Evolutionary conservation across 2,888 invertebrate genomes (phyloP).

Genomic region (Enchytraeus crypticus): DNA sequence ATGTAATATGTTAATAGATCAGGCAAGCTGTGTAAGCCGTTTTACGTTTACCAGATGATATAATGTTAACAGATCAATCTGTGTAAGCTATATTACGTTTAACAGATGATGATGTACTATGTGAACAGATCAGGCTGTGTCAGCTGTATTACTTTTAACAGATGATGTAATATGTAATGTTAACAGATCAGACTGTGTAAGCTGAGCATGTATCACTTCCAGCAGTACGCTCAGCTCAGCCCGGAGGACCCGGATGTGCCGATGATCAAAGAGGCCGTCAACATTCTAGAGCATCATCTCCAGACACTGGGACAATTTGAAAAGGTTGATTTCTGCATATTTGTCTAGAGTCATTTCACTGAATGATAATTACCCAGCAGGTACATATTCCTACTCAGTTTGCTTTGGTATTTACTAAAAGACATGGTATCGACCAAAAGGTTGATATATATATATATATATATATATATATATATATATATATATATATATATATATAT

Average conservation of each 20-base stretch:
- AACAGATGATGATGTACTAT: background rate
- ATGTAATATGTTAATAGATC: background rate
- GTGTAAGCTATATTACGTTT: too few species aligned
- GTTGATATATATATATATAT: too few species aligned
- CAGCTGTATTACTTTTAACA: background rate
- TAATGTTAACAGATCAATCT: too few species aligned
- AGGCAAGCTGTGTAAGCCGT: constrained; percentile 22
- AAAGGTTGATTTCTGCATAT: constrained; percentile 7
- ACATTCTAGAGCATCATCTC: constrained; percentile 18
- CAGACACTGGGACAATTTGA: constrained; percentile 13
- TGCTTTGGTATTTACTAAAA: too few species aligned
- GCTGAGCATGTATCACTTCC: constrained; percentile 24
- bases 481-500: too few species aligned
- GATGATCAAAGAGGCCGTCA: constrained; percentile 22
- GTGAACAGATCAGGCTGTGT: background rate
- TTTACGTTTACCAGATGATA: too few species aligned
- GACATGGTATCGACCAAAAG: too few species aligned
- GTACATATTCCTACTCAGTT: too few species aligned
- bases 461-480: too few species aligned
- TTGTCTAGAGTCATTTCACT: too few species aligned
- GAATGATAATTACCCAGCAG: too few species aligned
- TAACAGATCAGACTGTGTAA: constrained; percentile 20
- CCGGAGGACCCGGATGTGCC: constrained; percentile 17
- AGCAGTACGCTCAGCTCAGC: constrained; percentile 19
- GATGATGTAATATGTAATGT: background rate